A percentile compares a stretch with the other conserved stretches of the same genome.
phyloP scores from a whole-genome alignment of 2,797 vertebrate species.

The Enteromius anoplus region DNA sequence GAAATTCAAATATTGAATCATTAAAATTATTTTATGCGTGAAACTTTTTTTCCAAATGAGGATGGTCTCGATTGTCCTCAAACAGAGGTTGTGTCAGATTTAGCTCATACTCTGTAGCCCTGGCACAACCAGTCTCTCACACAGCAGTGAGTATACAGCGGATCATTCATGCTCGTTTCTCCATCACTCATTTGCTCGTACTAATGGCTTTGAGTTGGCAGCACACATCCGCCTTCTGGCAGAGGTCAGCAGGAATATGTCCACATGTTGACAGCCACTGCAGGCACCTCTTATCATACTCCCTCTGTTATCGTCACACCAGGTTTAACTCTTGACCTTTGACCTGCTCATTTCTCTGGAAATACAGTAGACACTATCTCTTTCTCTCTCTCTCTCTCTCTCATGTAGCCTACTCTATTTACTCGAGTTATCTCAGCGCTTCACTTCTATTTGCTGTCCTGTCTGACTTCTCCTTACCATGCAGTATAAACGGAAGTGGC shows the following conservation, averaged over 20 bases:
- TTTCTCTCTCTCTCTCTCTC: not conserved
- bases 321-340: slow-evolving; percentile 27
- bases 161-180: not conserved
- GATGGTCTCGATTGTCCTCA: not conserved
- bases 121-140: not conserved
- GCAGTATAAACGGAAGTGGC: slow-evolving; percentile 15
- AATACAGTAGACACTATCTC: slow-evolving; percentile 3
- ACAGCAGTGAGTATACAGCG: not conserved
- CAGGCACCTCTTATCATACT: not conserved
- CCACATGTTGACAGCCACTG: slow-evolving; percentile 15
- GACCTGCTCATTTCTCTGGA: slow-evolving; percentile 18
- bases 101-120: not conserved
- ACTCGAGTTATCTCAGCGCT: slow-evolving; percentile 9
- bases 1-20: not conserved
- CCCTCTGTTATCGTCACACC: not conserved
- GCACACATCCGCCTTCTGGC: not conserved
- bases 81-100: not conserved
- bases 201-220: slow-evolving; percentile 24
- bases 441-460: slow-evolving; percentile 25
- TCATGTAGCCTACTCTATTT: slow-evolving; percentile 5
- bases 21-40: not conserved
- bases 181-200: not conserved
- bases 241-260: slow-evolving; percentile 21
- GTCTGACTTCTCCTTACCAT: not conserved
- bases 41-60: not conserved